Conservation (phyloP, 2,888 invertebrate species). For the Balanococcus diminutus region DNA sequence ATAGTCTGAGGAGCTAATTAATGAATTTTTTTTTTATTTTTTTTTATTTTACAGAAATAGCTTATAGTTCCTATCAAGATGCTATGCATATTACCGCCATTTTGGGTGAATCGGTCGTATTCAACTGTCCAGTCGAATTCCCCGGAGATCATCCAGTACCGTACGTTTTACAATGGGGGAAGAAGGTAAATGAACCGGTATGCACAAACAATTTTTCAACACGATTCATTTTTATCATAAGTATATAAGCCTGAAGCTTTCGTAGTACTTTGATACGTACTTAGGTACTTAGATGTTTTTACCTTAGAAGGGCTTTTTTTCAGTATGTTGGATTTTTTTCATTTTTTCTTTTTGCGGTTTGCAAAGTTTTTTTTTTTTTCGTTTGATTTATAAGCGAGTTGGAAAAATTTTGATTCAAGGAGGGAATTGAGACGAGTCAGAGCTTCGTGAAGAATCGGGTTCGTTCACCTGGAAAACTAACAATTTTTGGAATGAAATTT, state of each 20-base stretch:
- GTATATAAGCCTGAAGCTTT: slow-evolving; percentile 2
- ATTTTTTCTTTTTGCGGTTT: not conserved
- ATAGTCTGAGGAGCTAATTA: not conserved
- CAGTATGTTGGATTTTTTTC: not conserved
- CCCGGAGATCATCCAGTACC: slow-evolving; percentile 94
- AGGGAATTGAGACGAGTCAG: too few species aligned
- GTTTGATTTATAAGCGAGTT: too few species aligned
- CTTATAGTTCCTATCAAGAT: slow-evolving; percentile 69
- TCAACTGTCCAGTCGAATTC: slow-evolving; percentile 97
- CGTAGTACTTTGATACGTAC: not conserved
- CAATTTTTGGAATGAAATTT: too few species aligned
- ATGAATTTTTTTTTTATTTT: not conserved
- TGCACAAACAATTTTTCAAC: slow-evolving; percentile 47
- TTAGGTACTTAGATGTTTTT: too few species aligned
- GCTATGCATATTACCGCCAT: slow-evolving; percentile 96
- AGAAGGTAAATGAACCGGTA: slow-evolving; percentile 75
- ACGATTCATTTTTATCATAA: slow-evolving; percentile 53
- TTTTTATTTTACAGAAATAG: slow-evolving; percentile 62
- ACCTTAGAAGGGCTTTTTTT: not conserved
- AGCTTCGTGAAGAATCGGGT: too few species aligned
- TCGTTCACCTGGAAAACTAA: too few species aligned
- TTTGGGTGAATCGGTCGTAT: slow-evolving; percentile 94
- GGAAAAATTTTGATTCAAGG: too few species aligned
- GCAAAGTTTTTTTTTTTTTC: too few species aligned
- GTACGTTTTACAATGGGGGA: slow-evolving; percentile 98